Evolutionary conservation across 2,888 invertebrate species (phyloP).

Genomic region (Lepidocyrtinus sp.): DNA sequence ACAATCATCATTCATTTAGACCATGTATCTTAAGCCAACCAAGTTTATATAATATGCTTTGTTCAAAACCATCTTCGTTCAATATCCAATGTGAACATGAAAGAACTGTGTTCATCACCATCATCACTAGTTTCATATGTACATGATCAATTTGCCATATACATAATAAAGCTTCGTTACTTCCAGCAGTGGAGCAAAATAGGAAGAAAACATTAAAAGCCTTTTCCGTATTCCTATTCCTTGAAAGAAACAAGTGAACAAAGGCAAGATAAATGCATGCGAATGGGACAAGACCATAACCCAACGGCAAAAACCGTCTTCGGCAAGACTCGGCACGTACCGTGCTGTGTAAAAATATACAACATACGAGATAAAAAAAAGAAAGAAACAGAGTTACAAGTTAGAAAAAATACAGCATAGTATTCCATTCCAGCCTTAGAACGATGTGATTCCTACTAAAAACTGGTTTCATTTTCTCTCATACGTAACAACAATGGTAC

Average conservation of each 20-base stretch:
- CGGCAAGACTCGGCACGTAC: constrained; percentile 16
- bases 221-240: not conserved
- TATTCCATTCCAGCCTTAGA: not conserved
- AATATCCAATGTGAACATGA: too few relatives aligned
- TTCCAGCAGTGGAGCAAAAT: not conserved
- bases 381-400: too few relatives aligned
- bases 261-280: constrained; percentile 2
- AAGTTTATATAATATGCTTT: not conserved
- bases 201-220: not conserved
- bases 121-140: not conserved
- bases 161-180: not conserved
- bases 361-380: too few relatives aligned
- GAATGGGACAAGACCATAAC: not conserved
- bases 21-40: not conserved
- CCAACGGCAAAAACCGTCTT: not conserved
- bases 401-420: not conserved
- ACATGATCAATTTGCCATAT: not conserved
- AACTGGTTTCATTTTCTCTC: not conserved
- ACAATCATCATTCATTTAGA: constrained; percentile 6
- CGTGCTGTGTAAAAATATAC: constrained; percentile 7
- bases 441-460: not conserved
- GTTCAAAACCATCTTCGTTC: too few relatives aligned
- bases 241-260: constrained; percentile 26
- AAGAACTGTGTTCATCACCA: too few relatives aligned
- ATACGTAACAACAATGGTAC: not conserved